These are phyloP conservation scores for Baronia brevicornis DNA, from an alignment of 2,888 invertebrate genomes.

Conservation along the genomic window DNA sequence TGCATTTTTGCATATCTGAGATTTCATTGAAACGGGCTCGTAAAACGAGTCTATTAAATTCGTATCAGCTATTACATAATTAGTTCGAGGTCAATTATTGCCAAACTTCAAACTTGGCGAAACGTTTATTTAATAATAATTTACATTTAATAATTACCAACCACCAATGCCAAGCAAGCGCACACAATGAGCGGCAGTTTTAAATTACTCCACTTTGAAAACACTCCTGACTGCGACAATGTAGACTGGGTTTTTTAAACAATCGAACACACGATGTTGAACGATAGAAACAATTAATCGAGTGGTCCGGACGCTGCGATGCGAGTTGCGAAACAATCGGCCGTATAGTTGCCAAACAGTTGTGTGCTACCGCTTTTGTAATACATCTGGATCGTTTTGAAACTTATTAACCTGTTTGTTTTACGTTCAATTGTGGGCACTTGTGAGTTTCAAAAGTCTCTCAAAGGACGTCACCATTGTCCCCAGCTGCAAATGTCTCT, in stretches of 20 bases:
- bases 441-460: slow-evolving; percentile 47
- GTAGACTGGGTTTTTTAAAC: slow-evolving; percentile 41
- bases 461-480: slow-evolving; percentile 62
- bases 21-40: slow-evolving; percentile 19
- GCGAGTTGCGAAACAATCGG: slow-evolving; percentile 61
- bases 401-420: slow-evolving; percentile 72
- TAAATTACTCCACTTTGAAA: slow-evolving; percentile 17
- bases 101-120: slow-evolving; percentile 42
- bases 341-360: slow-evolving; percentile 64
- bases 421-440: slow-evolving; percentile 51
- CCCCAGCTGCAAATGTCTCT: slow-evolving; percentile 36
- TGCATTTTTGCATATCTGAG: slow-evolving; percentile 12
- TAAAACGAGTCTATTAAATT: slow-evolving; percentile 28
- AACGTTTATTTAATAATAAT: slow-evolving; percentile 28
- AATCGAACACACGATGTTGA: slow-evolving; percentile 50
- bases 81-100: slow-evolving; percentile 38
- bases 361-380: slow-evolving; percentile 70
- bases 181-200: slow-evolving; percentile 18
- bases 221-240: slow-evolving; percentile 29
- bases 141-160: slow-evolving; percentile 24
- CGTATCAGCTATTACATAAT: slow-evolving; percentile 46
- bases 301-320: slow-evolving; percentile 71
- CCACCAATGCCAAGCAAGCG: slow-evolving; percentile 22
- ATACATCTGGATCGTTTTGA: slow-evolving; percentile 75
- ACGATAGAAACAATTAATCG: slow-evolving; percentile 69